Conservation (phyloP, 2,888 invertebrate genomes). For the Amorpha juglandis region DNA sequence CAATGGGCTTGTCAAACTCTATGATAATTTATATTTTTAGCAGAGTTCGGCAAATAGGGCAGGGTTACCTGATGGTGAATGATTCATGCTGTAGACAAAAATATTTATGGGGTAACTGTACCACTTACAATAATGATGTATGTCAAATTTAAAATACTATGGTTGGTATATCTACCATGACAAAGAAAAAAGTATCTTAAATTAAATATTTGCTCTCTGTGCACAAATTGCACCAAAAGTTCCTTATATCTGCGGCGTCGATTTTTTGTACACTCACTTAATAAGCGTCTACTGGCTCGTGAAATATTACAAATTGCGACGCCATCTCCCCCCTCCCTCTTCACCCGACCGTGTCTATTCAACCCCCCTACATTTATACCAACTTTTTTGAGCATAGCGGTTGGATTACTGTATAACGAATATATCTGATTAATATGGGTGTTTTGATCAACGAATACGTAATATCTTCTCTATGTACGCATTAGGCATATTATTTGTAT, state of each 20-base stretch:
- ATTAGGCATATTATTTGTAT: neutral
- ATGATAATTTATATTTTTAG: too few species aligned
- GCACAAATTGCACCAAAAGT: constrained; percentile 44
- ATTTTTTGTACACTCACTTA: constrained; percentile 82
- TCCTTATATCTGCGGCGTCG: constrained; percentile 60
- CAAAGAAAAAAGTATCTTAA: neutral
- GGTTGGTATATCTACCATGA: neutral
- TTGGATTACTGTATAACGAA: constrained; percentile 69
- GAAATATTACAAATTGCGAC: constrained; percentile 84
- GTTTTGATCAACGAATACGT: constrained; percentile 35
- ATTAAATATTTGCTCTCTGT: neutral
- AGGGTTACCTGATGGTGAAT: too few species aligned
- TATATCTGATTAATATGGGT: constrained; percentile 47
- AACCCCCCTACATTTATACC: neutral
- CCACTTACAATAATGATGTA: too few species aligned
- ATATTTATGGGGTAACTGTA: too few species aligned
- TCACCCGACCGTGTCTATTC: constrained; percentile 56
- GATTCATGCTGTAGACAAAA: too few species aligned
- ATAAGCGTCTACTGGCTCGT: constrained; percentile 84
- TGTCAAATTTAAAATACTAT: too few species aligned
- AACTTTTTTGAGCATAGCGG: constrained; percentile 33
- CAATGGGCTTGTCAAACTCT: too few species aligned
- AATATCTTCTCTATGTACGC: constrained; percentile 10
- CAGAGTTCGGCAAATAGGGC: too few species aligned
- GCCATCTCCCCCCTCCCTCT: constrained; percentile 61